phyloP scores from a whole-genome alignment of 1,140 invertebrate species.

The Coenobita brevimanus region DNA sequence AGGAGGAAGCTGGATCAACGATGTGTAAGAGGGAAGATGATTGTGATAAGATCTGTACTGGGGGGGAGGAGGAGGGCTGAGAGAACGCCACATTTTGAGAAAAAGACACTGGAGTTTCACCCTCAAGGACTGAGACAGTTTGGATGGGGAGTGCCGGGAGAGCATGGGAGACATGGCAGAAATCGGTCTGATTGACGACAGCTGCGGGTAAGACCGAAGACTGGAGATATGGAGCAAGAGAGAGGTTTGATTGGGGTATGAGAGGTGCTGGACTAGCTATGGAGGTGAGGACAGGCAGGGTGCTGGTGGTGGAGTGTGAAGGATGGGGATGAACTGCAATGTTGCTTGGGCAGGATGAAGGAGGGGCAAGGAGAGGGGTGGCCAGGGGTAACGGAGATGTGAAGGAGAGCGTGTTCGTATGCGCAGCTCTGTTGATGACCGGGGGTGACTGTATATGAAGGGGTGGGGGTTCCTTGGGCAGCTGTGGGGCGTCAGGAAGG shows the following conservation, averaged over 20 bases:
- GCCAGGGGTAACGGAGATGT: slow-evolving; percentile 32
- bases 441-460: slow-evolving; percentile 12
- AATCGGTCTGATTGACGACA: slow-evolving; percentile 45
- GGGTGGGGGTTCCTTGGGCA: neutral
- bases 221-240: slow-evolving; percentile 44
- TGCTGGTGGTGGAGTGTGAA: neutral
- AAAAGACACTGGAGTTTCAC: slow-evolving; percentile 16
- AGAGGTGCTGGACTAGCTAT: slow-evolving; percentile 12
- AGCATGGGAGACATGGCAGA: slow-evolving; percentile 31
- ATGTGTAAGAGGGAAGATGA: slow-evolving; percentile 1
- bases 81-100: neutral
- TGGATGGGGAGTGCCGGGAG: slow-evolving; percentile 37
- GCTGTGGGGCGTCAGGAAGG: neutral
- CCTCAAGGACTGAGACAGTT: slow-evolving; percentile 18
- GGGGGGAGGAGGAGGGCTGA: slow-evolving; percentile 15
- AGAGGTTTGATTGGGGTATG: slow-evolving; percentile 25
- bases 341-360: slow-evolving; percentile 26
- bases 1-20: neutral
- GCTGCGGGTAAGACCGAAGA: slow-evolving; percentile 31
- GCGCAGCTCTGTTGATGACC: neutral
- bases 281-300: slow-evolving; percentile 30
- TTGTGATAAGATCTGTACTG: slow-evolving; percentile 11
- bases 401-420: neutral
- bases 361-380: slow-evolving; percentile 10
- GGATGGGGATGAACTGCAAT: slow-evolving; percentile 8